A percentile compares a stretch with the other conserved stretches of the same genome.
phyloP scores from a whole-genome alignment of 2,797 vertebrate species.

The Syngnathus acus region DNA sequence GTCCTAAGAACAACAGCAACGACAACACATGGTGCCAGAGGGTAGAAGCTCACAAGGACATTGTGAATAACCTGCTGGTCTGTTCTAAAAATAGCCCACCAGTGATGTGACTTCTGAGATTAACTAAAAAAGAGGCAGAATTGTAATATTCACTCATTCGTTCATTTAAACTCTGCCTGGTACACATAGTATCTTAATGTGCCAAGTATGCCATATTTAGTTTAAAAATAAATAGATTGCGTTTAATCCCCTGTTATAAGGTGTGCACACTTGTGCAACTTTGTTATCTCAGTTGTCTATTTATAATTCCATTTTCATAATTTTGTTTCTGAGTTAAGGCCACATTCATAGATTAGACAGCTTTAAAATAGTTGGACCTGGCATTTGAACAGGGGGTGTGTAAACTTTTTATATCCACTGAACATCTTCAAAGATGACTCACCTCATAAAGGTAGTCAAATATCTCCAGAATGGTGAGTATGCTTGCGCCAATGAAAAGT shows the following conservation, averaged over 20 bases:
- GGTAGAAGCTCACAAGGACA: too few relatives aligned
- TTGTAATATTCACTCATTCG: too few relatives aligned
- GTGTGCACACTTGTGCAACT: background rate
- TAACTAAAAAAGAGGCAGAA: too few relatives aligned
- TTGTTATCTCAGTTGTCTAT: background rate
- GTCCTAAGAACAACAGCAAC: too few relatives aligned
- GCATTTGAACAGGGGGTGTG: background rate
- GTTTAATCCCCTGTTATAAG: background rate
- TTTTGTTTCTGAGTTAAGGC: background rate
- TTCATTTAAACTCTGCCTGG: too few relatives aligned
- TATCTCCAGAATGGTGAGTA: slow-evolving; percentile 93
- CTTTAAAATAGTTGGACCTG: background rate
- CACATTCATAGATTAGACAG: background rate
- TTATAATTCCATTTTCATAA: background rate
- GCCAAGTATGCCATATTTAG: too few relatives aligned
- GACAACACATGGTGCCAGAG: too few relatives aligned
- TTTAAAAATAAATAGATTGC: too few relatives aligned
- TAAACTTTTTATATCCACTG: background rate
- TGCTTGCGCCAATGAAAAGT: slow-evolving; percentile 94
- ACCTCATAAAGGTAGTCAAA: slow-evolving; percentile 98
- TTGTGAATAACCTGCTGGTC: too few relatives aligned
- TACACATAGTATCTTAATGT: too few relatives aligned
- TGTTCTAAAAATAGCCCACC: too few relatives aligned
- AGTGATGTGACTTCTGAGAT: too few relatives aligned
- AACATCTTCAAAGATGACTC: slow-evolving; percentile 22